These are phyloP conservation scores for Knipowitschia caucasica DNA, from an alignment of 2,797 vertebrate species.

Conservation along the genomic window DNA sequence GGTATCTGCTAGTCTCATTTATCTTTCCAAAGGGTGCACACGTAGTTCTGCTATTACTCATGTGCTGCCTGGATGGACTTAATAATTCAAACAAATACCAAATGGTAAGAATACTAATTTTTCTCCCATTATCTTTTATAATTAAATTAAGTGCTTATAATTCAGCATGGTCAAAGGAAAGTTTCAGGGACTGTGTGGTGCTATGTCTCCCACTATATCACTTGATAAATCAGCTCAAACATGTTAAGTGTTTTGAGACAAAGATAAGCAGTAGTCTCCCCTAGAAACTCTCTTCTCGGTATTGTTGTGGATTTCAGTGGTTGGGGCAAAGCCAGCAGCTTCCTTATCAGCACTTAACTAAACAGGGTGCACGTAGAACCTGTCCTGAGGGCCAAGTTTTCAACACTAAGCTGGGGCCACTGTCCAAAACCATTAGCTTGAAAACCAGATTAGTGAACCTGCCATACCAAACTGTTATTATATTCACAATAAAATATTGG, in stretches of 20 bases:
- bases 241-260: constrained; percentile 39
- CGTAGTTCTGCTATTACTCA: constrained; percentile 42
- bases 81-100: constrained; percentile 21
- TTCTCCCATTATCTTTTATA: no score
- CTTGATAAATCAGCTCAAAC: constrained; percentile 47
- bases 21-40: constrained; percentile 33
- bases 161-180: background rate
- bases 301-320: constrained; percentile 49
- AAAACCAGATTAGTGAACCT: constrained; percentile 26
- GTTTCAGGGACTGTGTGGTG: background rate
- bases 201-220: constrained; percentile 19
- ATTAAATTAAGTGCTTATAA: background rate
- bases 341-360: constrained; percentile 67
- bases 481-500: background rate
- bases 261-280: constrained; percentile 37
- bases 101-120: constrained; percentile 27
- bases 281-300: constrained; percentile 47
- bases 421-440: constrained; percentile 36
- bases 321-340: constrained; percentile 49
- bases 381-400: constrained; percentile 57
- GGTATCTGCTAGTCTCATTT: constrained; percentile 53
- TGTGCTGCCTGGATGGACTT: constrained; percentile 4
- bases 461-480: constrained; percentile 18
- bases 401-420: constrained; percentile 35
- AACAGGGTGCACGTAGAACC: constrained; percentile 44